Evolutionary conservation across 2,113 vertebrate species (phyloP).

Genomic region (Ciconia boyciana): DNA sequence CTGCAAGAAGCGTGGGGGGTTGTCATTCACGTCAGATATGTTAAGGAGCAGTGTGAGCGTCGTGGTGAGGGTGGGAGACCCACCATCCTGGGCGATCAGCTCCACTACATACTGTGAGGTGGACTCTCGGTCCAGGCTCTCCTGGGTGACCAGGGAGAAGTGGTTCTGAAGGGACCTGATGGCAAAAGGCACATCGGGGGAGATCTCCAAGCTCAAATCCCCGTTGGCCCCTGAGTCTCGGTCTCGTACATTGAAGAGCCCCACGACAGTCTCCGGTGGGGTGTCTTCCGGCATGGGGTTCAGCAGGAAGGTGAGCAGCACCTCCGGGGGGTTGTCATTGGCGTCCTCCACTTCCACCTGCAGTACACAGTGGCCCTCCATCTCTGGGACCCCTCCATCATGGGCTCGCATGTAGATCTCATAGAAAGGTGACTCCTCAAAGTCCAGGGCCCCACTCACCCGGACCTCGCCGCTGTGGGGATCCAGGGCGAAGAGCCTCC

Average conservation of each 20-base stretch:
- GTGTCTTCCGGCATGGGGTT: constrained; percentile 79
- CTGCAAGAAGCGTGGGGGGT: constrained; percentile 76
- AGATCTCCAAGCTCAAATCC: constrained; percentile 73
- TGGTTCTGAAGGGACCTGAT: constrained; percentile 87
- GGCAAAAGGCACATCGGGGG: constrained; percentile 77
- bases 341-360: constrained; percentile 75
- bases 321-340: constrained; percentile 79
- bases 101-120: constrained; percentile 69
- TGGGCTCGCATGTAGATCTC: constrained; percentile 83
- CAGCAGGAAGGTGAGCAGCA: constrained; percentile 75
- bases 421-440: constrained; percentile 78
- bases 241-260: constrained; percentile 81
- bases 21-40: constrained; percentile 89
- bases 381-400: constrained; percentile 81
- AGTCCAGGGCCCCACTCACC: constrained; percentile 77
- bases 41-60: constrained; percentile 75
- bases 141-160: constrained; percentile 83
- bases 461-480: constrained; percentile 74
- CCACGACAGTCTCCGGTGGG: constrained; percentile 77
- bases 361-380: constrained; percentile 82
- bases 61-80: constrained; percentile 76
- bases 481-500: constrained; percentile 75
- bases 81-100: constrained; percentile 77
- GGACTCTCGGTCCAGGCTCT: constrained; percentile 77
- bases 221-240: constrained; percentile 80